Evolutionary conservation across 2,113 vertebrate genomes (phyloP).

Genomic region (Festucalex cinctus): DNA sequence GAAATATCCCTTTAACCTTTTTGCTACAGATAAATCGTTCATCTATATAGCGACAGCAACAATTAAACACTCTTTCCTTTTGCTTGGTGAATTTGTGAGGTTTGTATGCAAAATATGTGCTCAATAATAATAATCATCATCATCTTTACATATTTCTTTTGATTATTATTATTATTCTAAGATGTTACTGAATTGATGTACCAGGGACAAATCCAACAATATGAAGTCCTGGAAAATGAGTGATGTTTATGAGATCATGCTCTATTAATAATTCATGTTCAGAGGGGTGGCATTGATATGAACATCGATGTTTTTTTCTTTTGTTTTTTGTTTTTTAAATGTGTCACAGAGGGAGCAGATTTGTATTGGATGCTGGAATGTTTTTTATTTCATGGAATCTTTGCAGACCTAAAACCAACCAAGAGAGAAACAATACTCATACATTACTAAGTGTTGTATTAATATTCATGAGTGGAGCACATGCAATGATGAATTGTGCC

Average conservation of each 20-base stretch:
- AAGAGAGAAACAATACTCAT: conserved; percentile 12
- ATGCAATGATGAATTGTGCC: conserved; percentile 19
- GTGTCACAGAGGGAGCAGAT: conserved; percentile 1
- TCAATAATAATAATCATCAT: too few relatives aligned
- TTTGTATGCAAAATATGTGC: too few relatives aligned
- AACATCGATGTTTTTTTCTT: not conserved
- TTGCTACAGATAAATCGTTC: too few relatives aligned
- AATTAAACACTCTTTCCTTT: too few relatives aligned
- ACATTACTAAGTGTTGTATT: not conserved
- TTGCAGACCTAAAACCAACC: not conserved
- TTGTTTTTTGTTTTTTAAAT: not conserved
- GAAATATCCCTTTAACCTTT: too few relatives aligned
- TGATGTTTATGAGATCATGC: conserved; percentile 14
- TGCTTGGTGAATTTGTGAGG: too few relatives aligned
- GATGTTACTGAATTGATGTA: conserved; percentile 4
- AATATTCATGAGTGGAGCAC: conserved; percentile 24
- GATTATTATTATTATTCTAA: not conserved
- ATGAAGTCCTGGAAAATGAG: conserved; percentile 19
- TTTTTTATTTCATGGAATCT: conserved; percentile 3
- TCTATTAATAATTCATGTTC: conserved; percentile 48
- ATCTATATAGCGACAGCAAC: too few relatives aligned
- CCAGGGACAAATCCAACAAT: not conserved
- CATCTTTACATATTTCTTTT: not conserved
- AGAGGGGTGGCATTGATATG: conserved; percentile 23
- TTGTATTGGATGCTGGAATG: too few relatives aligned